A percentile compares a stretch with the other conserved stretches of the same genome.
Conservation (phyloP, 2,888 invertebrate species). For the Ischnus inquisitorius region DNA sequence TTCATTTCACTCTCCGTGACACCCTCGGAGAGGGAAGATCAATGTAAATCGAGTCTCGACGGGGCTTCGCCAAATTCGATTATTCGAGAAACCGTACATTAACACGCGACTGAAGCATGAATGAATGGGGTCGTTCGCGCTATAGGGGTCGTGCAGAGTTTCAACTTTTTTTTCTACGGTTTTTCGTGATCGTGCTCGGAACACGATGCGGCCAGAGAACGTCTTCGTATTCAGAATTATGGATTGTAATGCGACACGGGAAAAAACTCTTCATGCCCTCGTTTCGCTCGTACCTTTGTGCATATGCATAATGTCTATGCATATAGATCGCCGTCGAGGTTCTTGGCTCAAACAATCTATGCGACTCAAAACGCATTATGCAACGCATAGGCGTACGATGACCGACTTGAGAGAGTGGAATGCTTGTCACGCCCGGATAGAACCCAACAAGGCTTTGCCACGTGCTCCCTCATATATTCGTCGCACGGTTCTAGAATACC, state of each 20-base stretch:
- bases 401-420: constrained; percentile 68
- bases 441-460: constrained; percentile 67
- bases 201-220: neutral
- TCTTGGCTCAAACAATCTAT: constrained; percentile 21
- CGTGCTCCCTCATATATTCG: constrained; percentile 66
- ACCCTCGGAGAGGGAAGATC: constrained; percentile 44
- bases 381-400: constrained; percentile 64
- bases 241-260: neutral
- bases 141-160: neutral
- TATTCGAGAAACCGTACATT: constrained; percentile 50
- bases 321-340: neutral
- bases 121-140: constrained; percentile 35
- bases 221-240: neutral
- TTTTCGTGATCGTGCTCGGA: neutral
- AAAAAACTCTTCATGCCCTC: neutral
- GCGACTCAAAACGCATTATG: constrained; percentile 47
- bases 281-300: neutral
- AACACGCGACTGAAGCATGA: neutral
- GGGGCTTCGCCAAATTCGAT: constrained; percentile 65
- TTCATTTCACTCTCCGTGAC: constrained; percentile 34
- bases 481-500: constrained; percentile 66
- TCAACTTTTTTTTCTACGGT: neutral
- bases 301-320: no score
- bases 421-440: constrained; percentile 68
- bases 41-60: constrained; percentile 47